A percentile compares a stretch with the other conserved stretches of the same genome.
phyloP scores from a whole-genome alignment of 2,113 vertebrate genomes.

The Limanda limanda region DNA sequence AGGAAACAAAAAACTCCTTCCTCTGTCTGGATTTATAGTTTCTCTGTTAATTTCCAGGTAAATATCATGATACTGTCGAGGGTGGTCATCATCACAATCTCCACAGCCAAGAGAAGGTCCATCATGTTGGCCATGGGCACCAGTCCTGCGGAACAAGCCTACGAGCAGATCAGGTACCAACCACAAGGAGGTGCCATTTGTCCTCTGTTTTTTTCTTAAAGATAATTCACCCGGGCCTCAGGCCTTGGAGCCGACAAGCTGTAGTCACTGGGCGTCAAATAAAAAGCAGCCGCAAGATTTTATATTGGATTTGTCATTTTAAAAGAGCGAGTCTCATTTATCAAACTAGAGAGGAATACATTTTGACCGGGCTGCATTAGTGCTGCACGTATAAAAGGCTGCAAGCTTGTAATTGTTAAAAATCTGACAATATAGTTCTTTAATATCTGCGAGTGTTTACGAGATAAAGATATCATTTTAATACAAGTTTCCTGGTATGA shows the following conservation, averaged over 20 bases:
- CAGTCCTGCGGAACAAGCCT: conserved; percentile 78
- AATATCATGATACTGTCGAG: conserved; percentile 83
- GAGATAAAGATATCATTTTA: conserved; percentile 4
- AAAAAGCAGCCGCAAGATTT: conserved; percentile 41
- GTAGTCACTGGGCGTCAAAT: conserved; percentile 15
- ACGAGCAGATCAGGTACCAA: conserved; percentile 81
- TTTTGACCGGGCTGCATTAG: conserved; percentile 28
- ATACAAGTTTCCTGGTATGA: not conserved
- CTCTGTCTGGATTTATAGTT: not conserved
- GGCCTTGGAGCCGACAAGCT: conserved; percentile 29
- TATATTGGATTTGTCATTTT: conserved; percentile 45
- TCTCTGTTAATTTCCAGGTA: conserved; percentile 69
- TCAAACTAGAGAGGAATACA: conserved; percentile 29
- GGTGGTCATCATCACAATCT: conserved; percentile 84
- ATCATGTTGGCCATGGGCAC: conserved; percentile 80
- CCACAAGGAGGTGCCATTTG: conserved; percentile 82
- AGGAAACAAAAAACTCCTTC: not conserved
- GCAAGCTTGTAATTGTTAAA: no score
- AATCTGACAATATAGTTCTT: not conserved
- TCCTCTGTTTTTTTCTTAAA: conserved; percentile 50
- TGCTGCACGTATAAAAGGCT: not conserved
- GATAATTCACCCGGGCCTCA: not conserved
- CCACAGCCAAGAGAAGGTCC: conserved; percentile 82
- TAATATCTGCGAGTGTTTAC: not conserved
- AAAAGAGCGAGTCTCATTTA: conserved; percentile 24